Conservation (phyloP, 2,888 invertebrate genomes). For the Ochropleura plecta region DNA sequence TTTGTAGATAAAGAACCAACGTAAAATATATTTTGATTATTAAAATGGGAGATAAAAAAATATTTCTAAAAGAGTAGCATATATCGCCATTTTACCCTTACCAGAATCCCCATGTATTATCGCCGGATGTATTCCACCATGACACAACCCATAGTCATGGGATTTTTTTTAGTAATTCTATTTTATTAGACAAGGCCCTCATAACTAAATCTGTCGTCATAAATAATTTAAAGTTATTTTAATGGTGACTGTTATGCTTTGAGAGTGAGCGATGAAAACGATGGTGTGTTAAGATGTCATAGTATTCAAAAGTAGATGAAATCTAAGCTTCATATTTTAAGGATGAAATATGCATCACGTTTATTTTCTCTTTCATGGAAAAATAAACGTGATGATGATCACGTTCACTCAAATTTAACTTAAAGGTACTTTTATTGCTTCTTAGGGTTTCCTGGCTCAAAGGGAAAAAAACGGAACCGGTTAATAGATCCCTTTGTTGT, state of each 20-base stretch:
- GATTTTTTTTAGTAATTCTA: slow-evolving; percentile 57
- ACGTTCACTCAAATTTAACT: neutral
- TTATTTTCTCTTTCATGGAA: neutral
- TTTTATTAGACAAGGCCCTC: slow-evolving; percentile 59
- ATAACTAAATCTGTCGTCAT: slow-evolving; percentile 46
- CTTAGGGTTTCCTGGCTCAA: no score
- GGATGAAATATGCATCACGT: slow-evolving; percentile 4
- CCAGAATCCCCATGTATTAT: slow-evolving; percentile 21
- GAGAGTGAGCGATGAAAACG: slow-evolving; percentile 41
- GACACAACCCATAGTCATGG: slow-evolving; percentile 37
- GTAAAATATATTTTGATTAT: no score
- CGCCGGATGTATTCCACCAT: slow-evolving; percentile 23
- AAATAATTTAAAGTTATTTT: slow-evolving; percentile 51
- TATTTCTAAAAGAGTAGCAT: no score
- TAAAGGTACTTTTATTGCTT: neutral
- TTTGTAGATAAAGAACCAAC: no score
- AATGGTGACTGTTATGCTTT: slow-evolving; percentile 30
- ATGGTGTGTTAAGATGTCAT: neutral
- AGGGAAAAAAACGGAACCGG: no score
- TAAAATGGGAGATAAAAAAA: no score
- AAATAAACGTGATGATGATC: neutral
- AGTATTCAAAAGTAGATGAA: neutral
- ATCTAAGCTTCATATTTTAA: no score
- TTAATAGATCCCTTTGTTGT: no score
- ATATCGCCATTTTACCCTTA: neutral